phyloP scores from a whole-genome alignment of 2,888 invertebrate species.

The Metalampra italica region DNA sequence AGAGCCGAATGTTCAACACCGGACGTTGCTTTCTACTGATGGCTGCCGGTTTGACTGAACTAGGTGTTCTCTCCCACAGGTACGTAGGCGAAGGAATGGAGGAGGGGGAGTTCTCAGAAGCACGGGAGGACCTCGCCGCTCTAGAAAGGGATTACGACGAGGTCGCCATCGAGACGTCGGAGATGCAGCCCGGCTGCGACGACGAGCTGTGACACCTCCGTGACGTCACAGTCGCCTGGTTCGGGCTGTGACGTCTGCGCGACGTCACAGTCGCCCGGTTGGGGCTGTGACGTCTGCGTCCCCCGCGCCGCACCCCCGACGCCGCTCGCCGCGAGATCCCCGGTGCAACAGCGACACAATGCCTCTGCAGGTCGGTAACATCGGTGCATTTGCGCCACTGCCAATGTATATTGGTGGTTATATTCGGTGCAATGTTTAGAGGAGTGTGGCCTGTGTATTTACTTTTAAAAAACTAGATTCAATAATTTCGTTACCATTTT shows the following conservation, averaged over 20 bases:
- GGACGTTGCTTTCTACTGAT: not conserved
- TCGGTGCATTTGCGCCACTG: not conserved
- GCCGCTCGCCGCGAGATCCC: slow-evolving; percentile 1
- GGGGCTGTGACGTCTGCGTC: slow-evolving; percentile 11
- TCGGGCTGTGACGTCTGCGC: slow-evolving; percentile 45
- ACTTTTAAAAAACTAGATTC: no score
- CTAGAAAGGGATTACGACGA: slow-evolving; percentile 87
- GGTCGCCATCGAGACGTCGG: slow-evolving; percentile 81
- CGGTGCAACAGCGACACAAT: slow-evolving; percentile 6
- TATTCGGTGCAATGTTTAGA: no score
- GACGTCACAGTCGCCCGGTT: slow-evolving; percentile 4
- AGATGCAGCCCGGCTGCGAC: slow-evolving; percentile 58
- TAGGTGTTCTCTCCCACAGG: slow-evolving; percentile 55
- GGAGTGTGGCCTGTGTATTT: no score
- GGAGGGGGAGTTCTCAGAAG: slow-evolving; percentile 90
- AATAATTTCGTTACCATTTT: no score
- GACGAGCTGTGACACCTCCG: slow-evolving; percentile 52
- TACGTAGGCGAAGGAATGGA: slow-evolving; percentile 91
- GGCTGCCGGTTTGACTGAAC: not conserved
- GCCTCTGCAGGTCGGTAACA: not conserved
- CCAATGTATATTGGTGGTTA: no score
- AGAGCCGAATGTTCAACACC: not conserved
- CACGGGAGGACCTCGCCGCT: slow-evolving; percentile 86
- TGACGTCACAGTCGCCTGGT: slow-evolving; percentile 4
- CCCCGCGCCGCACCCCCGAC: slow-evolving; percentile 16